phyloP scores from a whole-genome alignment of 2,113 vertebrate species.

The Callaeas wilsoni region DNA sequence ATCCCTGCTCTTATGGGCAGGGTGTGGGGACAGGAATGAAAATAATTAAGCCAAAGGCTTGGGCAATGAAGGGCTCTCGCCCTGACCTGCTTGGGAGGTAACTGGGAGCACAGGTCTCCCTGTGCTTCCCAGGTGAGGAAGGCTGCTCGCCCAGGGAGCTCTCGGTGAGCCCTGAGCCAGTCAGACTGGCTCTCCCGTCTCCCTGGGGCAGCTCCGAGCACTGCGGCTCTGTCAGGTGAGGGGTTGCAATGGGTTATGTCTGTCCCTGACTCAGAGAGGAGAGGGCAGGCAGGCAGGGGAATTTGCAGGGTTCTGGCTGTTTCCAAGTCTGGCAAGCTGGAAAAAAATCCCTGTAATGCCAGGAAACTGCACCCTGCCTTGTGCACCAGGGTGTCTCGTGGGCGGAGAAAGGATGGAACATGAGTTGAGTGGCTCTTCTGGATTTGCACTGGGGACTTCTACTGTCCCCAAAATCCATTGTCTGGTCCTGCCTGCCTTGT shows the following conservation, averaged over 20 bases:
- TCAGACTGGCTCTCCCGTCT: constrained; percentile 3
- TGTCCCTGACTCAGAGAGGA: not conserved
- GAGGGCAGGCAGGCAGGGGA: not conserved
- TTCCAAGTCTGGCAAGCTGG: not conserved
- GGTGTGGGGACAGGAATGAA: constrained; percentile 53
- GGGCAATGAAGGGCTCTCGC: constrained; percentile 2
- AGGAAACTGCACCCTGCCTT: not conserved
- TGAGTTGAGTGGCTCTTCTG: not conserved
- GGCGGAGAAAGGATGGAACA: not conserved
- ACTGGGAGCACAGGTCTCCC: constrained; percentile 26
- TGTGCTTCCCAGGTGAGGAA: not conserved
- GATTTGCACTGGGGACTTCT: not conserved
- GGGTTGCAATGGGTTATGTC: not conserved
- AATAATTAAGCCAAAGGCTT: constrained; percentile 28
- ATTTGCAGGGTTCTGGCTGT: not conserved
- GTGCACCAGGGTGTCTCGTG: not conserved
- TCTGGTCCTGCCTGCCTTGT: not conserved
- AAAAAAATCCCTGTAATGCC: not conserved
- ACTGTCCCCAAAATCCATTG: not conserved
- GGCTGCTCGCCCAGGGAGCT: not conserved
- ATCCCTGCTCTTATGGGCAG: constrained; percentile 24
- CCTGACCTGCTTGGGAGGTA: constrained; percentile 41
- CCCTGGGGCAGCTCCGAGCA: not conserved
- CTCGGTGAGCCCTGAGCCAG: not conserved
- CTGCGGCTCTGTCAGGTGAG: not conserved